Evolutionary conservation across 2,113 vertebrate genomes (phyloP).

Genomic region (Rhabdornis inornatus): DNA sequence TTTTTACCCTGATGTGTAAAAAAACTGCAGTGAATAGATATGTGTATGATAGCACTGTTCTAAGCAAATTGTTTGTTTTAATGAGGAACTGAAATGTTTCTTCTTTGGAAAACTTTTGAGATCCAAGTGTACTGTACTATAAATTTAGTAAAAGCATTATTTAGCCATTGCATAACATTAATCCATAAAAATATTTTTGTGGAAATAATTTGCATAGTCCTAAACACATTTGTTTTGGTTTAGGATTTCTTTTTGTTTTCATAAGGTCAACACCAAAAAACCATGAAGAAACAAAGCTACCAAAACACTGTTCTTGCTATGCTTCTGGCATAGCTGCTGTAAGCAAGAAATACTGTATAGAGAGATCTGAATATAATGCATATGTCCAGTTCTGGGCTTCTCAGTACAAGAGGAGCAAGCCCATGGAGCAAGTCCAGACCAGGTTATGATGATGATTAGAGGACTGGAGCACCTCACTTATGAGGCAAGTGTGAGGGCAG

Average conservation of each 20-base stretch:
- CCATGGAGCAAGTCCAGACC: neutral
- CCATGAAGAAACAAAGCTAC: neutral
- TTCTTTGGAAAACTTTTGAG: neutral
- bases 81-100: neutral
- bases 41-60: neutral
- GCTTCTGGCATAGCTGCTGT: neutral
- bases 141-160: neutral
- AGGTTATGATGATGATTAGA: neutral
- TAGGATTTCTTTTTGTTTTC: neutral
- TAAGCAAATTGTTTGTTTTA: neutral
- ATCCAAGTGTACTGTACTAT: neutral
- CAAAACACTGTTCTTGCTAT: neutral
- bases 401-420: neutral
- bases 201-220: neutral
- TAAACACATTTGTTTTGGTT: neutral
- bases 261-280: neutral
- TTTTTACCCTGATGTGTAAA: neutral
- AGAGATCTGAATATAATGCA: neutral
- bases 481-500: neutral
- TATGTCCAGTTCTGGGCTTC: neutral
- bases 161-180: neutral
- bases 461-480: no score
- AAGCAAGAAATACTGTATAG: neutral
- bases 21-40: neutral
- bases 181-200: neutral